Percentiles rank a stretch among this genome's conserved stretches.
These are phyloP conservation scores for Solen grandis DNA, from an alignment of 1,140 invertebrate genomes.

Conservation along the genomic window DNA sequence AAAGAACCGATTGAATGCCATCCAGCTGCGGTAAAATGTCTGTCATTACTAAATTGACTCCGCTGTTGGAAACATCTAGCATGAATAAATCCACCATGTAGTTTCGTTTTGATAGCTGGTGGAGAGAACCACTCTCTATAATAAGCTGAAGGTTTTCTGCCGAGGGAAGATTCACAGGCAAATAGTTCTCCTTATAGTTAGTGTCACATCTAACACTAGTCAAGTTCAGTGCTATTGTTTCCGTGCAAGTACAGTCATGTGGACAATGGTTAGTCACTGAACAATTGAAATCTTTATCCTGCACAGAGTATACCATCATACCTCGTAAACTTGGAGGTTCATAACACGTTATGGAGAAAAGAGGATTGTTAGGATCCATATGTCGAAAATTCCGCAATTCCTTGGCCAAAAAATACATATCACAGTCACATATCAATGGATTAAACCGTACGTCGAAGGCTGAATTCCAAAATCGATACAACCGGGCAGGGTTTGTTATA, in stretches of 20 bases:
- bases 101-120: neutral
- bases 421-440: constrained; percentile 34
- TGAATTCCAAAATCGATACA: neutral
- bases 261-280: neutral
- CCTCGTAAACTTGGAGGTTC: neutral
- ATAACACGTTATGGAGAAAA: constrained; percentile 17
- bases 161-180: neutral
- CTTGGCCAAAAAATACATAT: neutral
- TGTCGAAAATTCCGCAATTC: neutral
- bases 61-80: constrained; percentile 15
- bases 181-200: neutral
- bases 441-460: constrained; percentile 11
- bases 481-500: neutral
- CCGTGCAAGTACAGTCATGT: neutral
- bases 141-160: neutral
- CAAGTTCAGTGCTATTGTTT: neutral
- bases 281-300: constrained; percentile 10
- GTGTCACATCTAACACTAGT: neutral
- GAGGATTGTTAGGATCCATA: constrained; percentile 19
- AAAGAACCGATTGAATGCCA: neutral
- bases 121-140: neutral
- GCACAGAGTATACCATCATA: neutral
- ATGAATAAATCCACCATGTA: neutral
- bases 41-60: neutral
- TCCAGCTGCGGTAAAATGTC: neutral